These are phyloP conservation scores for Myotis davidii DNA, from an alignment of 2,113 vertebrate genomes.

Conservation along the genomic window DNA sequence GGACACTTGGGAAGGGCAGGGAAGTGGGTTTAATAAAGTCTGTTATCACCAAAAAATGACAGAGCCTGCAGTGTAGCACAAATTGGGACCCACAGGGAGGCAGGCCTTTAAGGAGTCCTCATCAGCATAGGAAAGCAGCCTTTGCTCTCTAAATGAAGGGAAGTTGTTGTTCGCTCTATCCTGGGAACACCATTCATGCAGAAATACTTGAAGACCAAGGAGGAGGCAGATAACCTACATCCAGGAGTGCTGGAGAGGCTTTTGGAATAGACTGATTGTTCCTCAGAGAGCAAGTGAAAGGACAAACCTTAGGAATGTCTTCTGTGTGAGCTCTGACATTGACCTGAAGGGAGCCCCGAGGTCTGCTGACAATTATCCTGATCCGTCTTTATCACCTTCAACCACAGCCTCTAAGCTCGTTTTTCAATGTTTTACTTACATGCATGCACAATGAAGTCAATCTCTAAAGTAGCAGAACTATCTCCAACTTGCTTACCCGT, in stretches of 20 bases:
- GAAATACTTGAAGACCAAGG: conserved; percentile 37
- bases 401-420: not conserved
- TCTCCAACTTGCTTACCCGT: not conserved
- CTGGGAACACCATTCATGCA: not conserved
- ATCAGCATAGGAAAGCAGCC: not conserved
- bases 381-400: not conserved
- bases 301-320: not conserved
- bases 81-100: not conserved
- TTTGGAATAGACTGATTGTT: not conserved
- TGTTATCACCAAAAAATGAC: not conserved
- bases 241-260: not conserved
- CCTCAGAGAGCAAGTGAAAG: not conserved
- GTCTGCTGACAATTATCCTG: not conserved
- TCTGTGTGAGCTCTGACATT: not conserved
- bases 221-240: conserved; percentile 29
- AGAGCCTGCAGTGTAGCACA: not conserved
- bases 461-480: conserved; percentile 24
- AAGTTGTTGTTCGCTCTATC: not conserved
- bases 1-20: not conserved
- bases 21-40: not conserved
- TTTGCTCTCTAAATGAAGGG: conserved; percentile 5
- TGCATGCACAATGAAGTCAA: not conserved
- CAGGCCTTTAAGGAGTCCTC: not conserved
- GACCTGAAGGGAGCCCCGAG: not conserved
- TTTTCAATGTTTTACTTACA: not conserved